These are phyloP conservation scores for Aphidius colemani DNA, from an alignment of 2,888 invertebrate species.

Conservation along the genomic window DNA sequence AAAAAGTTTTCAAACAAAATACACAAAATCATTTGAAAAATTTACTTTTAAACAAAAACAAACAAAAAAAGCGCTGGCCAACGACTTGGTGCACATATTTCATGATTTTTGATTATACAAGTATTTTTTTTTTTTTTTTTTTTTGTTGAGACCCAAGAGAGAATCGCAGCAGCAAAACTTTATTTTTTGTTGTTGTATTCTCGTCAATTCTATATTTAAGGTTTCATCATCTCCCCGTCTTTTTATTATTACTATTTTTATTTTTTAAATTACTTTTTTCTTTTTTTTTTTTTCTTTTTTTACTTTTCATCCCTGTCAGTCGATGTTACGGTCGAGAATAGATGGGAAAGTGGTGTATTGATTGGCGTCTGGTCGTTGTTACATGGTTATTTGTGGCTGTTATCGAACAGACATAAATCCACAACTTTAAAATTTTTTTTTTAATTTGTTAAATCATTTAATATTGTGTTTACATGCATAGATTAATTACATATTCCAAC, in stretches of 20 bases:
- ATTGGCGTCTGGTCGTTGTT: conserved; percentile 27
- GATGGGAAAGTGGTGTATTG: conserved; percentile 25
- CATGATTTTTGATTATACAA: too few relatives aligned
- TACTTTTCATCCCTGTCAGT: conserved; percentile 15
- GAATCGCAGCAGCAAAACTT: not conserved
- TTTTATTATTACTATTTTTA: conserved; percentile 1
- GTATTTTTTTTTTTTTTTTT: too few relatives aligned
- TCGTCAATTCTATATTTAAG: not conserved
- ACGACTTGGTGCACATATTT: too few relatives aligned
- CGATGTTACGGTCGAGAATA: conserved; percentile 25
- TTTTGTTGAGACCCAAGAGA: not conserved
- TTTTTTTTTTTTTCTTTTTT: conserved; percentile 7
- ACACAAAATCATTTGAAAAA: not conserved
- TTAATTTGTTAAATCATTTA: too few relatives aligned
- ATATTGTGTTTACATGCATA: too few relatives aligned
- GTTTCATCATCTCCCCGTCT: not conserved
- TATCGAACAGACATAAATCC: conserved; percentile 21
- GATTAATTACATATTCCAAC: too few relatives aligned
- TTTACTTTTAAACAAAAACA: too few relatives aligned
- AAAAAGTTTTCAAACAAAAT: conserved; percentile 1
- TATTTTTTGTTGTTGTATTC: not conserved
- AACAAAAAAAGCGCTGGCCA: too few relatives aligned
- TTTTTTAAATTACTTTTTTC: not conserved
- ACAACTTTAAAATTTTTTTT: not conserved
- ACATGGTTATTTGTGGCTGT: conserved; percentile 23